Conservation (phyloP, 2,113 vertebrate species). For the Cyprinodon tularosa region DNA sequence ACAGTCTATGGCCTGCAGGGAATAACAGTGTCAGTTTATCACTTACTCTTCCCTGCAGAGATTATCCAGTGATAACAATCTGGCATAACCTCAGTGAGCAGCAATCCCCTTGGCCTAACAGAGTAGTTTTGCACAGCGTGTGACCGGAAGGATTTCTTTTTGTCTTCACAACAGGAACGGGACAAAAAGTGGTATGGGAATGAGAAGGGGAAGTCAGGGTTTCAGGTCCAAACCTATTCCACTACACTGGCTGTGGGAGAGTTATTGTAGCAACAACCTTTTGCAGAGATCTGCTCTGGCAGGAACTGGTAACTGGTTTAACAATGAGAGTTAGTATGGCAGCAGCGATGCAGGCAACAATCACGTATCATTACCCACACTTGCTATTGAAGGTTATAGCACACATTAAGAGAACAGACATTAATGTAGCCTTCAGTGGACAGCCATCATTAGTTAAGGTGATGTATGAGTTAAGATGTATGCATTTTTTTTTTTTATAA, state of each 20-base stretch:
- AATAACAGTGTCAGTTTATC: slow-evolving; percentile 40
- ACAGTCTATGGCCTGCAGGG: slow-evolving; percentile 18
- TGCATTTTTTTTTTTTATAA: too few species aligned
- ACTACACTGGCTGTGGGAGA: slow-evolving; percentile 68
- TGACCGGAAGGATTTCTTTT: slow-evolving; percentile 74
- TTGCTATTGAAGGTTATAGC: not conserved
- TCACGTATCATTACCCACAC: not conserved
- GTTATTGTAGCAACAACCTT: slow-evolving; percentile 61
- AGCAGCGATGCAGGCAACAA: not conserved
- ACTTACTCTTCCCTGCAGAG: slow-evolving; percentile 46
- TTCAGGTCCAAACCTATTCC: slow-evolving; percentile 61
- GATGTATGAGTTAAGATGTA: not conserved
- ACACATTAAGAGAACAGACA: not conserved
- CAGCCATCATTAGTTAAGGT: not conserved
- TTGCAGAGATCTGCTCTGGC: slow-evolving; percentile 25
- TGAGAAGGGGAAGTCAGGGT: slow-evolving; percentile 64
- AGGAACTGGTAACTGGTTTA: slow-evolving; percentile 27
- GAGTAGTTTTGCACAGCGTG: slow-evolving; percentile 69
- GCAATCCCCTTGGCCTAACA: slow-evolving; percentile 50
- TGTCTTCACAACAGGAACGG: slow-evolving; percentile 65
- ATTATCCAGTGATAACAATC: slow-evolving; percentile 73
- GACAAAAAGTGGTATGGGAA: slow-evolving; percentile 57
- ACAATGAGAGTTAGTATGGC: slow-evolving; percentile 16
- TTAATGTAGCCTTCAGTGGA: not conserved
- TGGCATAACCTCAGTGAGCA: slow-evolving; percentile 43